Evolutionary conservation across 2,888 invertebrate species (phyloP).

Genomic region (Toxonevra muliebris): DNA sequence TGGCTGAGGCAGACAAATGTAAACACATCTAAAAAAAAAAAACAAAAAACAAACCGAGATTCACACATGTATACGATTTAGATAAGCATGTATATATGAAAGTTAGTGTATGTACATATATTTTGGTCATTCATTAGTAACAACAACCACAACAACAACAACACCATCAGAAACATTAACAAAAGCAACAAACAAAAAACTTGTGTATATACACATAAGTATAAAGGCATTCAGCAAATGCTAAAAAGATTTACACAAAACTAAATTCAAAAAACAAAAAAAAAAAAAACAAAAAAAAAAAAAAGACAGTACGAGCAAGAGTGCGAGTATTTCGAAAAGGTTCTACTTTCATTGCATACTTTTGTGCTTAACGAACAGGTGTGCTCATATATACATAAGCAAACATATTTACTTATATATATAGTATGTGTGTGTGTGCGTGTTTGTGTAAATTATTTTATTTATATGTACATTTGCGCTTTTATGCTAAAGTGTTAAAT

Average conservation of each 20-base stretch:
- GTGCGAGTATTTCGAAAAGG: neutral
- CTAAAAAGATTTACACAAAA: slow-evolving; percentile 6
- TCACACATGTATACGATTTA: neutral
- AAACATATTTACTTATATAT: neutral
- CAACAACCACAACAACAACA: slow-evolving; percentile 14
- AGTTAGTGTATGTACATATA: slow-evolving; percentile 29
- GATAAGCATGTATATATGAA: too few species aligned
- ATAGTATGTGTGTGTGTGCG: neutral
- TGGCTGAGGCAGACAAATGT: slow-evolving; percentile 23
- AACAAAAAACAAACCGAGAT: slow-evolving; percentile 24
- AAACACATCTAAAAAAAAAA: slow-evolving; percentile 34
- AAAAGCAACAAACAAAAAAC: slow-evolving; percentile 9
- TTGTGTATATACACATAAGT: slow-evolving; percentile 24
- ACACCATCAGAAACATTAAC: too few species aligned
- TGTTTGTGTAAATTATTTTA: neutral
- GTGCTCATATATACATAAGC: neutral
- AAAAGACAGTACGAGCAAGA: neutral
- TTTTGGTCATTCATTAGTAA: slow-evolving; percentile 25
- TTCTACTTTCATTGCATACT: slow-evolving; percentile 11
- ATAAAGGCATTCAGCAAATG: slow-evolving; percentile 4
- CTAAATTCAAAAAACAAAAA: neutral
- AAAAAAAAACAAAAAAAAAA: neutral
- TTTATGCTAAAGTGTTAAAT: neutral
- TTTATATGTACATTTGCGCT: neutral
- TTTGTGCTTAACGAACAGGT: slow-evolving; percentile 1